Evolutionary conservation across 2,113 vertebrate species (phyloP), one percentile per base, ranked within the genome.

Genomic region (Scophthalmus maximus): DNA sequence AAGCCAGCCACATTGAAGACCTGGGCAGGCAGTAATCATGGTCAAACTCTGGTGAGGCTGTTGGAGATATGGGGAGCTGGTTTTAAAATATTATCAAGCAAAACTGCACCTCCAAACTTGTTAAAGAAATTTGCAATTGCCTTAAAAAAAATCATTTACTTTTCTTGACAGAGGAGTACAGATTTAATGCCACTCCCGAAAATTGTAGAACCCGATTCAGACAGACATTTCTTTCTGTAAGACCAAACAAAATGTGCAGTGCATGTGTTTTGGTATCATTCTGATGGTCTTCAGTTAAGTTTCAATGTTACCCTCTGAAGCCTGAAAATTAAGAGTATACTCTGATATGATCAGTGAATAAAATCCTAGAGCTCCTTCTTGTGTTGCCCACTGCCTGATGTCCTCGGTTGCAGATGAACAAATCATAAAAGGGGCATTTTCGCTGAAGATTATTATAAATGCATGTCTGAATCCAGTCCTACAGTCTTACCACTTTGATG

Each of bases 21-120:
- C 91, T 88, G 84, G 89, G 87, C 88, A 91, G 86, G 91, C 91
- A 94, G 93, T 94, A 94, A 93, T 92, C 91, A 90, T 94, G 94
- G 91, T 94, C 94, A 93, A 91, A 90, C 80, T 88, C 86, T 87
- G 89, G 68, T 86, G 80, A 85, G 85, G 92, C 94, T 94, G 93
- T 92, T 87, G 92, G 85, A 93, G 86, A 94, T 92, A 94, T 50
- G 85, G 87, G 90, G 89, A 91, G 90, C 82, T 76, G 78, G 88
- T 92, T 94, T 93, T 89, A 91, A 88, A 85, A 91, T 81, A 89
- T 62, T 65, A 67, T 82, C 76, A 89, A 84, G 52, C 46, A 83
- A 72, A 80, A 70, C n/a, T 73, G 67, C 68, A 86, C 58, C 75
- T 80, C 60, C 78, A 32, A 83, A 83, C 75, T 51, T 75, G 66